Evolutionary conservation across 2,888 invertebrate genomes (phyloP).

Genomic region (Lymantria dispar): DNA sequence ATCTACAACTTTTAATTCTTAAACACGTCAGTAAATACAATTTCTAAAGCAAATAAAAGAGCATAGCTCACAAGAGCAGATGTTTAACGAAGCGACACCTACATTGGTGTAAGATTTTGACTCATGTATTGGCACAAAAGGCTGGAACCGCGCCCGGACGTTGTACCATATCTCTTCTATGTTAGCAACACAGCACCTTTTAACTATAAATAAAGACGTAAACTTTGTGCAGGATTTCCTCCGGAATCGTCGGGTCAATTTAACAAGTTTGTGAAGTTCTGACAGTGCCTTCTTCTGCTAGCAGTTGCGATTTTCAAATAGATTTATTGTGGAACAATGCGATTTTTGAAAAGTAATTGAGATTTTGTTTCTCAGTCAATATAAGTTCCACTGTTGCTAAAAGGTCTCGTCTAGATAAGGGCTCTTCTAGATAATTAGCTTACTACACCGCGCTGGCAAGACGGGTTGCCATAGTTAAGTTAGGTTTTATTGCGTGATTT

Average conservation of each 20-base stretch:
- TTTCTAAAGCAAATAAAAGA: neutral
- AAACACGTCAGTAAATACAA: neutral
- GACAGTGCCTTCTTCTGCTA: neutral
- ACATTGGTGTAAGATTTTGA: conserved; percentile 34
- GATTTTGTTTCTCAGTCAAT: too few relatives aligned
- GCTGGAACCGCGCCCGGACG: conserved; percentile 58
- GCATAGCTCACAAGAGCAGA: conserved; percentile 4
- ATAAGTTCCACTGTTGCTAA: too few relatives aligned
- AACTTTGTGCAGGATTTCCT: conserved; percentile 16
- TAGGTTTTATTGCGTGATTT: too few relatives aligned
- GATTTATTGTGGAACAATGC: neutral
- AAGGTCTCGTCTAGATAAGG: too few relatives aligned
- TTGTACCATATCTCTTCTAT: conserved; percentile 40
- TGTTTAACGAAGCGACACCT: conserved; percentile 19
- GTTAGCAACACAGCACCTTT: conserved; percentile 7
- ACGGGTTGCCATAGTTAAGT: too few relatives aligned
- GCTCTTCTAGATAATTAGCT: too few relatives aligned
- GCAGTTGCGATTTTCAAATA: neutral
- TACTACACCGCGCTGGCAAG: too few relatives aligned
- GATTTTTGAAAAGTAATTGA: too few relatives aligned
- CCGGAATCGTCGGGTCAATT: conserved; percentile 23
- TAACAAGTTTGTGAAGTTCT: conserved; percentile 26
- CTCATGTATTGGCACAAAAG: conserved; percentile 50
- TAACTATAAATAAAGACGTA: conserved; percentile 16
- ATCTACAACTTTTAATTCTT: too few relatives aligned